Conservation (phyloP, 2,888 invertebrate species). For the Troides oblongomaculatus region DNA sequence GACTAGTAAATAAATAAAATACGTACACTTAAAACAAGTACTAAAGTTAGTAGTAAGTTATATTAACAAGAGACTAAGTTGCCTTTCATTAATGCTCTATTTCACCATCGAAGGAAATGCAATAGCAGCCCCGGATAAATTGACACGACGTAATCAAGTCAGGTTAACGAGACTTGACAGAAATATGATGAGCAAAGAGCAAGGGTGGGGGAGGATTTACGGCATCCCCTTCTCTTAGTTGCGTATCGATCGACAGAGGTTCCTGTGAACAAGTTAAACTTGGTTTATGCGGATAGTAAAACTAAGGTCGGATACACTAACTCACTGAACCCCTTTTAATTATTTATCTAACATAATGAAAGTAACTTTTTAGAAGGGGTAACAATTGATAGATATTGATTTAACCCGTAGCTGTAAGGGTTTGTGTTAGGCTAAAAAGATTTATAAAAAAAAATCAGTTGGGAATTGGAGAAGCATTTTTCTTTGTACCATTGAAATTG, state of each 20-base stretch:
- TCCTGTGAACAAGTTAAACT: background rate
- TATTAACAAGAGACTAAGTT: too few relatives aligned
- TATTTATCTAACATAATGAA: too few relatives aligned
- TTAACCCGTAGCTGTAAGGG: too few relatives aligned
- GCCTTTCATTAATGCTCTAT: background rate
- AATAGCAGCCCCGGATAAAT: conserved; percentile 4
- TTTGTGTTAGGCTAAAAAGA: too few relatives aligned
- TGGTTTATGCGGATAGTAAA: background rate
- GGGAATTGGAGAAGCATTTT: background rate
- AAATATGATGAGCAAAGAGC: conserved; percentile 12
- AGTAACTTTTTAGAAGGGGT: too few relatives aligned
- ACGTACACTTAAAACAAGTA: too few relatives aligned
- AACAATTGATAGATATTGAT: too few relatives aligned
- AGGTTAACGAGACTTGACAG: conserved; percentile 15
- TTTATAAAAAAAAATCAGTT: background rate
- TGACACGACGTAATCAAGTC: conserved; percentile 14
- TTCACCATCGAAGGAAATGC: background rate
- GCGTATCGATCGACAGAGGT: background rate
- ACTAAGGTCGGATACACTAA: too few relatives aligned
- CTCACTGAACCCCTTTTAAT: too few relatives aligned
- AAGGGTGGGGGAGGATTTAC: background rate
- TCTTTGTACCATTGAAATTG: background rate
- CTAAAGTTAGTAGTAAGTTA: too few relatives aligned
- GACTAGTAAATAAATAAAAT: too few relatives aligned
- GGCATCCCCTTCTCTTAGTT: background rate